Base-by-base conservation (phyloP, 2,888 invertebrate species). In the Drosophila atripex region DNA sequence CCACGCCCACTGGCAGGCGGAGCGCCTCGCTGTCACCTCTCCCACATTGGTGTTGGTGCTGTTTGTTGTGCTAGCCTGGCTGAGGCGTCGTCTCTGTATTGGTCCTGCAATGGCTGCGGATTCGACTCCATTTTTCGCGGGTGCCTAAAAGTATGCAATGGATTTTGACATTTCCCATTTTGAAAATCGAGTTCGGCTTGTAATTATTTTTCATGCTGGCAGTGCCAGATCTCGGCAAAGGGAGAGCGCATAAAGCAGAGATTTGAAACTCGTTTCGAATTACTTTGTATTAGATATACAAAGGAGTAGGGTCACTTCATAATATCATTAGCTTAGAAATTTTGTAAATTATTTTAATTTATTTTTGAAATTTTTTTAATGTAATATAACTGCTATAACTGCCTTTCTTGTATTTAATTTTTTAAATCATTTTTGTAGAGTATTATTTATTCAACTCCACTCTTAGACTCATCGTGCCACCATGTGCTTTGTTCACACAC, bases 111-210 rank as follows among this genome's bases (percentile, higher is more conserved):
- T 18, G 14, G 39, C 39, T 16, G 39, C 18, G 16, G 9, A 9
- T 18, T 41, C 35, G n/a, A 35, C 35, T 41, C 39, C 39, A 68
- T 60, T 77, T 56, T 35, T 53, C 5, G 47, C 21, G 43, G 51
- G 58, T 47, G 56, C 80, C 89, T 89, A 61, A 76, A 89, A 89
- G 69, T 78, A 88, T 49, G 64, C 73, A 76, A 72, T 11, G 16
- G 5, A 23, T 70, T 55, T 23, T 28, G 9, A 14, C 2, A 35
- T 32, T 25, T n/a, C 18, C 35, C 8, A 9, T 32, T 32, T 16
- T 30, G 12, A 11, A 4, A 7, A 7, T 35, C 7, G 7, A 35
- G 7, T 0, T n/a, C n/a, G 7, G n/a, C 14, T 35, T 6, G 35
- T 35, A 6, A 35, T n/a, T 35, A 14, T 32, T 50, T 50, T 65